Conservation (phyloP, 2,888 invertebrate species). For the Microplitis deprimator region DNA sequence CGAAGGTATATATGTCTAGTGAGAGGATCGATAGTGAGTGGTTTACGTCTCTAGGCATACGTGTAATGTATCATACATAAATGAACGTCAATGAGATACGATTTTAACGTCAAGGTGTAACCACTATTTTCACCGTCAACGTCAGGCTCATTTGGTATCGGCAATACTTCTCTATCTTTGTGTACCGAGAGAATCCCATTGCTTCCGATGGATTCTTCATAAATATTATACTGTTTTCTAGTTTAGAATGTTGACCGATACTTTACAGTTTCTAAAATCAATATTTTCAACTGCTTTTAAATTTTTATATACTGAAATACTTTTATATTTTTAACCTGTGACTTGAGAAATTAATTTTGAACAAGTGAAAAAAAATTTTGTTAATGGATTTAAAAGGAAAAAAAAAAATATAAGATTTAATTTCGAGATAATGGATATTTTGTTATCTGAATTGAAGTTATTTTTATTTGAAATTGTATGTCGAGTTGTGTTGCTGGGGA, state of each 20-base stretch:
- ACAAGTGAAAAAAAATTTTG: not conserved
- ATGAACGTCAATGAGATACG: conserved; percentile 23
- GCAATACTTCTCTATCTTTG: not conserved
- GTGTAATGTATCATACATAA: conserved; percentile 36
- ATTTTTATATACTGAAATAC: too few relatives aligned
- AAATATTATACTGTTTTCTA: not conserved
- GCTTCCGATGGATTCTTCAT: not conserved
- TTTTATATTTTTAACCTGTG: too few relatives aligned
- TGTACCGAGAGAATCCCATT: not conserved
- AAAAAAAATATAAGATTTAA: not conserved
- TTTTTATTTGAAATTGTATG: conserved; percentile 10
- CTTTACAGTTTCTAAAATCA: too few relatives aligned
- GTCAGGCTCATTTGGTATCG: conserved; percentile 1
- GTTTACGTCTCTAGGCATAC: conserved; percentile 1
- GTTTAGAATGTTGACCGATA: not conserved
- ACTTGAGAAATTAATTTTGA: not conserved
- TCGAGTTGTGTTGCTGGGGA: conserved; percentile 4
- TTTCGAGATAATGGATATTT: conserved; percentile 11
- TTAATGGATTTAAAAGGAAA: not conserved
- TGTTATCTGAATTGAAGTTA: conserved; percentile 25
- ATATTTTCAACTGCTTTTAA: too few relatives aligned
- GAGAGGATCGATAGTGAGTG: not conserved
- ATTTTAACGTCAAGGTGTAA: conserved; percentile 15
- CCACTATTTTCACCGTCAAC: not conserved
- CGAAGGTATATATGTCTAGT: not conserved